Conservation (phyloP, 2,888 invertebrate genomes). For the Ennomos quercinarius region DNA sequence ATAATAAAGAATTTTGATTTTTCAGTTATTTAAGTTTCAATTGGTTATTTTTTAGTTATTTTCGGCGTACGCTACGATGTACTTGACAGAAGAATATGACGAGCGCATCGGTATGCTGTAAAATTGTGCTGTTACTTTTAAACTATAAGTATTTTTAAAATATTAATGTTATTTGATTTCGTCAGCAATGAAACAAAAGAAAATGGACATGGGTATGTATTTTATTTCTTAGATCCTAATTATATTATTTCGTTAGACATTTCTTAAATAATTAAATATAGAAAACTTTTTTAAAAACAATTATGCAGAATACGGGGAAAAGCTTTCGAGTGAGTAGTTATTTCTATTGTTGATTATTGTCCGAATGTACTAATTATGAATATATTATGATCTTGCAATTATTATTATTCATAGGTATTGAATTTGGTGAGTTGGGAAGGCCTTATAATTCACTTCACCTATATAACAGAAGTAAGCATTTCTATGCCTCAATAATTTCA, state of each 20-base stretch:
- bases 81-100: neutral
- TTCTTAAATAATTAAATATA: too few species aligned
- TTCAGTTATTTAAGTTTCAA: too few species aligned
- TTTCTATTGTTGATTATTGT: neutral
- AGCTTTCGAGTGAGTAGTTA: conserved; percentile 52
- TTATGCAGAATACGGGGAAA: conserved; percentile 54
- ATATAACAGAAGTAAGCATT: too few species aligned
- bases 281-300: too few species aligned
- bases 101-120: conserved; percentile 4
- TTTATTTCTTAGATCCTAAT: neutral
- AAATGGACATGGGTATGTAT: conserved; percentile 19
- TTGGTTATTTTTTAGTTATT: conserved; percentile 5
- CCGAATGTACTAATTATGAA: neutral
- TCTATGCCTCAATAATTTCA: too few species aligned
- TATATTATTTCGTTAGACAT: neutral
- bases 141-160: too few species aligned
- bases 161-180: neutral
- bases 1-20: too few species aligned
- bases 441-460: too few species aligned
- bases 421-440: conserved; percentile 28
- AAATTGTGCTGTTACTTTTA: too few species aligned
- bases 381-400: conserved; percentile 5
- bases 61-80: neutral
- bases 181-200: conserved; percentile 14
- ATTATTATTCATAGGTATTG: conserved; percentile 32